Evolutionary conservation across 2,113 vertebrate species (phyloP), one percentile per base, ranked within the genome.

Genomic region (Anolis sagrei): DNA sequence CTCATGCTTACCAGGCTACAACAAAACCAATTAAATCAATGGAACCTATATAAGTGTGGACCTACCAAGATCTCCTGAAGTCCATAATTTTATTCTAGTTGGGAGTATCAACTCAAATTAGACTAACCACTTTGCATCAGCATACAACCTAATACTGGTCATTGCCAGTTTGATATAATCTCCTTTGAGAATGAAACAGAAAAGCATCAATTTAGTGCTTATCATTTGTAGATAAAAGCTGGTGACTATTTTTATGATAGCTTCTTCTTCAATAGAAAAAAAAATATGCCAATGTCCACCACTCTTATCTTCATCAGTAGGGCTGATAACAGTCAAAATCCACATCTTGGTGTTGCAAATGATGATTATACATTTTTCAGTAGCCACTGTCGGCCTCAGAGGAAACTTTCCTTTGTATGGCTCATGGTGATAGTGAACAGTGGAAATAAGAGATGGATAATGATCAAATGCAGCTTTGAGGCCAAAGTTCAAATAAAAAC

Each of bases 191-290:
- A n/a, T 25, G 19, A 74, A 74, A 44, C 13, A 19, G 18, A 44
- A 51, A 25, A 76, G 1, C 25, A 89, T 74, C 69, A 0, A 0
- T 77, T 87, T 87, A 0, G 19, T 73, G 85, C 86, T 87, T 75
- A 79, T 3, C 18, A 19, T 85, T 81, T 93, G 13, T 49, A 86
- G 89, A 87, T 76, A 66, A 32, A 51, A 36, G 11, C 2, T 73
- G 86, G 27, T 36, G 77, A 44, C 74, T 54, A 78, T 76, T 78
- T 4, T 79, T 85, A 90, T 78, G 25, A 73, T 34, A 34, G 27
- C n/a, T 70, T 11, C 36, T 79, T 25, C 25, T 83, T 54, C 34
- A 75, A 21, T 13, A 4, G 34, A n/a, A 54, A 32, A 44, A 79
- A 54, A 72, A 21, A 27, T 48, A n/a, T 51, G 68, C 27, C 19